Evolutionary conservation across 2,113 vertebrate genomes (phyloP).

Genomic region (Otolemur garnettii): DNA sequence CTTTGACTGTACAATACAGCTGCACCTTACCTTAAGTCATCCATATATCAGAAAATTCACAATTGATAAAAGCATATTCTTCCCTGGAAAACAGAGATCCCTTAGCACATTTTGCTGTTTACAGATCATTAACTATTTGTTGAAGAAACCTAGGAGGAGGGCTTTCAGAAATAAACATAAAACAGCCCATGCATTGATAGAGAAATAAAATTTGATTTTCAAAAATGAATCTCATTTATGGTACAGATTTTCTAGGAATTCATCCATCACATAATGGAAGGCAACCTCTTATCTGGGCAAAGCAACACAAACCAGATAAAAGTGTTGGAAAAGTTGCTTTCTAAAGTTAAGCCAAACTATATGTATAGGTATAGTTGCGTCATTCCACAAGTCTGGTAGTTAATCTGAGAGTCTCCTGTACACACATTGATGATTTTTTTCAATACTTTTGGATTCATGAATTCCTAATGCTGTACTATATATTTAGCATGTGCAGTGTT

Average conservation of each 20-base stretch:
- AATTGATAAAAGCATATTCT: slow-evolving; percentile 56
- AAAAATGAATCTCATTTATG: slow-evolving; percentile 50
- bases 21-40: slow-evolving; percentile 24
- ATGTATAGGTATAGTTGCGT: background rate
- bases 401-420: slow-evolving; percentile 10
- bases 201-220: slow-evolving; percentile 72
- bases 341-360: slow-evolving; percentile 36
- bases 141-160: slow-evolving; percentile 60
- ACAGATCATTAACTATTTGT: slow-evolving; percentile 69
- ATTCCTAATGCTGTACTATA: slow-evolving; percentile 45
- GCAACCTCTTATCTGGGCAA: slow-evolving; percentile 27
- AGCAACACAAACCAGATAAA: background rate
- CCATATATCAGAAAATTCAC: slow-evolving; percentile 59
- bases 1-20: slow-evolving; percentile 21
- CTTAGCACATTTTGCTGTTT: slow-evolving; percentile 62
- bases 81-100: slow-evolving; percentile 40
- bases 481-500: slow-evolving; percentile 27
- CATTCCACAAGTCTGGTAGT: slow-evolving; percentile 39
- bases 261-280: slow-evolving; percentile 53
- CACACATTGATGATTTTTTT: slow-evolving; percentile 25
- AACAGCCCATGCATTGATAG: slow-evolving; percentile 11
- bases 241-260: slow-evolving; percentile 53
- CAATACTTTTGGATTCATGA: slow-evolving; percentile 5
- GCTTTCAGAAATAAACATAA: slow-evolving; percentile 68
- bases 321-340: background rate